Percentiles rank a stretch among this genome's conserved stretches.
These are phyloP conservation scores for Crypturellus undulatus DNA, from an alignment of 2,113 vertebrate species.

Conservation along the genomic window DNA sequence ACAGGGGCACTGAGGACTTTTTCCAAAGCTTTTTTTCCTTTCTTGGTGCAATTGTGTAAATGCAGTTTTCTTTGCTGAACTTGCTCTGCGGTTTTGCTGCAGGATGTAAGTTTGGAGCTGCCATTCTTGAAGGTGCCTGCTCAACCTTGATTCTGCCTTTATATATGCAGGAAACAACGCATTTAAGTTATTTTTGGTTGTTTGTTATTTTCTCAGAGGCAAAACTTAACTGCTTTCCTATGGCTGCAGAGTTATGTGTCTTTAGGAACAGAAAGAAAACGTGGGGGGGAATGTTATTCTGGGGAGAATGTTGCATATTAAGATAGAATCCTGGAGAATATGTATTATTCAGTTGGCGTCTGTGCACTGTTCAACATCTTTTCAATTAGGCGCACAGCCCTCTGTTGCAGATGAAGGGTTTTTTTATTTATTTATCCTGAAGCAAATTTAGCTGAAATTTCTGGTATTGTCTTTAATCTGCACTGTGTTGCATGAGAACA, in stretches of 20 bases:
- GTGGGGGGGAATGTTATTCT: background rate
- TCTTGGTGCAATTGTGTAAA: background rate
- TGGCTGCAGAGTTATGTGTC: background rate
- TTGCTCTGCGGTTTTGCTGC: background rate
- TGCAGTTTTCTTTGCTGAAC: background rate
- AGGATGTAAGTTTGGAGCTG: background rate
- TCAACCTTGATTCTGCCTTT: background rate
- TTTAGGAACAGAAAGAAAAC: background rate
- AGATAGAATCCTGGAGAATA: background rate
- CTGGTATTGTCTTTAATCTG: background rate
- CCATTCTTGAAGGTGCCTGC: background rate
- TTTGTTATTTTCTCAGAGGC: background rate
- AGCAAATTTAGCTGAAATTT: background rate
- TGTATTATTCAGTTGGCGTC: background rate
- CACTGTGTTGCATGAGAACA: background rate
- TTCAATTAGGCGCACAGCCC: background rate
- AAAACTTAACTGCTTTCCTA: background rate
- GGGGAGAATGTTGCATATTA: background rate
- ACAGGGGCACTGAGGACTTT: fast-evolving
- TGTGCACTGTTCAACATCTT: background rate
- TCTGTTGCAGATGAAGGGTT: background rate
- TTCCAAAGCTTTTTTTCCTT: background rate
- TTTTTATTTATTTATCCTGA: background rate
- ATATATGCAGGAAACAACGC: background rate
- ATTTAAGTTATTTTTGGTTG: background rate